Percentiles rank a stretch among this genome's conserved stretches.
phyloP scores from a whole-genome alignment of 2,888 invertebrate species.

The Deilephila elpenor region DNA sequence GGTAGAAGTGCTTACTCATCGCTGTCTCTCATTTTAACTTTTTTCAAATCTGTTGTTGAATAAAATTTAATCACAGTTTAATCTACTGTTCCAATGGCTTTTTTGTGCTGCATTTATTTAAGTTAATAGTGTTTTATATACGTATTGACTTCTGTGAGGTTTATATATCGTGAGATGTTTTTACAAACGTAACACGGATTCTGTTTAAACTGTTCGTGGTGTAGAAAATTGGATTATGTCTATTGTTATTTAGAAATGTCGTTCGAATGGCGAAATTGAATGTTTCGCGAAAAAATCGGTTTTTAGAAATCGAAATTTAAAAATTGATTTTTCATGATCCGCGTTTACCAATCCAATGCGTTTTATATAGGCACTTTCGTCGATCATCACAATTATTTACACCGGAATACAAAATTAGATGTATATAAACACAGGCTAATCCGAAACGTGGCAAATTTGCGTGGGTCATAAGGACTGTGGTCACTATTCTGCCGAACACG shows the following conservation, averaged over 20 bases:
- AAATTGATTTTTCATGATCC: background rate
- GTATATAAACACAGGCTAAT: no score
- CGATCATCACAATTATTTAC: no score
- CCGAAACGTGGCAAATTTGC: no score
- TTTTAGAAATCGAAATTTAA: background rate
- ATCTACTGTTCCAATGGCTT: conserved; percentile 77
- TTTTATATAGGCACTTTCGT: no score
- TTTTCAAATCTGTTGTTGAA: conserved; percentile 55
- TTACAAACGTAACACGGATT: conserved; percentile 4
- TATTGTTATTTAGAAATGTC: background rate
- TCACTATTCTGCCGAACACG: no score
- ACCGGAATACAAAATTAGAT: no score
- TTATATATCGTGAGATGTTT: conserved; percentile 23
- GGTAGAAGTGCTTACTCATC: conserved; percentile 68
- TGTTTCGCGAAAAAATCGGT: background rate
- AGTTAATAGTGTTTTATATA: conserved; percentile 45
- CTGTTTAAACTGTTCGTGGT: background rate
- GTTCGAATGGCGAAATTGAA: conserved; percentile 2
- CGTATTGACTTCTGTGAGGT: conserved; percentile 35
- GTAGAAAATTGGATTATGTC: conserved; percentile 15
- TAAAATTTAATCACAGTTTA: conserved; percentile 79
- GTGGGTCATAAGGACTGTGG: no score
- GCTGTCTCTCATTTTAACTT: conserved; percentile 52
- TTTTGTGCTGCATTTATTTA: conserved; percentile 53
- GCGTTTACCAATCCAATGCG: background rate